Evolutionary conservation across 2,113 vertebrate species (phyloP).

Genomic region (Cichladusa arquata): DNA sequence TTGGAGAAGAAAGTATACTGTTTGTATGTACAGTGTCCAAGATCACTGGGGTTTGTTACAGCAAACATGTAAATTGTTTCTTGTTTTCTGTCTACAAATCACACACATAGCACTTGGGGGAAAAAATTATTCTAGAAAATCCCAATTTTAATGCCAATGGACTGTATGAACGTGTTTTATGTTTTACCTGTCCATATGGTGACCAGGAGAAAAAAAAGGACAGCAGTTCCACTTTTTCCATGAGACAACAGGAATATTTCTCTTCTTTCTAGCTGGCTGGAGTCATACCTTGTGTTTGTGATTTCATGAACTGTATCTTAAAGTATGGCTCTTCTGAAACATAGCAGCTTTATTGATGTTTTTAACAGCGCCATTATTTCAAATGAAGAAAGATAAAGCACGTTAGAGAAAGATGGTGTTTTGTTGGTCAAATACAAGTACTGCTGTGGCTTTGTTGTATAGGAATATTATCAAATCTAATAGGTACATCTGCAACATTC

Average conservation of each 20-base stretch:
- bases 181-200: not conserved
- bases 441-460: not conserved
- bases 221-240: not conserved
- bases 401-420: too few relatives aligned
- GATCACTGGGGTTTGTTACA: accelerated
- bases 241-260: not conserved
- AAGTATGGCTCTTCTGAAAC: not conserved
- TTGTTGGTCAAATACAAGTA: not conserved
- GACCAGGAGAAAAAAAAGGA: not conserved
- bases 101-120: not conserved
- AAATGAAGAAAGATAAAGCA: not conserved
- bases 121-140: not conserved
- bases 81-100: not conserved
- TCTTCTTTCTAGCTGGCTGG: not conserved
- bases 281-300: not conserved
- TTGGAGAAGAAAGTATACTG: not conserved
- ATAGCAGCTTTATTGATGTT: not conserved
- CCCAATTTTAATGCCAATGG: not conserved
- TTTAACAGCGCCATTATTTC: not conserved
- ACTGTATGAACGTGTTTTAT: not conserved
- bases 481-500: not conserved
- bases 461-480: not conserved
- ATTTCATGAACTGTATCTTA: not conserved
- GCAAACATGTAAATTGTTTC: not conserved
- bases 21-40: not conserved